Conservation (phyloP, 2,797 vertebrate species). For the Dipus sagitta region DNA sequence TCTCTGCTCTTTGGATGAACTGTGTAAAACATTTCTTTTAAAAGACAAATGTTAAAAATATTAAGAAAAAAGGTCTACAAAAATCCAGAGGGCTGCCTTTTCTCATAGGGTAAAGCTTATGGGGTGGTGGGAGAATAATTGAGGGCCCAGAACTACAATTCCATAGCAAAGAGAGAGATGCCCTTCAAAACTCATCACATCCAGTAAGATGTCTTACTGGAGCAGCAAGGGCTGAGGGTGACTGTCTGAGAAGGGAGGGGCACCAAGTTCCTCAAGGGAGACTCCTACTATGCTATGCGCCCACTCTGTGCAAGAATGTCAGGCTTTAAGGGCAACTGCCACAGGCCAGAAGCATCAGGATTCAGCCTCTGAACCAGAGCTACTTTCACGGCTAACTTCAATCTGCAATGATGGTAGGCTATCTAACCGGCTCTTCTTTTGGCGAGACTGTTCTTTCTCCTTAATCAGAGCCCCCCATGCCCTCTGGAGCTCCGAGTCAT, state of each 20-base stretch:
- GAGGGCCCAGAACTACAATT: conserved; percentile 81
- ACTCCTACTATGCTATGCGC: conserved; percentile 26
- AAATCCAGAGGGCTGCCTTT: conserved; percentile 82
- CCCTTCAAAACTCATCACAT: conserved; percentile 76
- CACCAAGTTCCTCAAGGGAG: conserved; percentile 41
- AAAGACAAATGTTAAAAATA: conserved; percentile 88
- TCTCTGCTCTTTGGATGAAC: conserved; percentile 87
- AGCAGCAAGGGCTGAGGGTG: conserved; percentile 73
- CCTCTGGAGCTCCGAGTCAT: conserved; percentile 95
- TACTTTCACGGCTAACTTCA: conserved; percentile 98
- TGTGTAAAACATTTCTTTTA: conserved; percentile 86
- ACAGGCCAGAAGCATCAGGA: conserved; percentile 88
- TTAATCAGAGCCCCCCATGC: conserved; percentile 98
- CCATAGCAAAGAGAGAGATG: conserved; percentile 80
- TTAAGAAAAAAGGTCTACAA: conserved; percentile 84
- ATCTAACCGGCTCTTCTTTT: conserved; percentile 98
- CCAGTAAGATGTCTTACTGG: conserved; percentile 74
- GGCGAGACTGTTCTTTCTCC: conserved; percentile 94
- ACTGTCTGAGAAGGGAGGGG: conserved; percentile 33
- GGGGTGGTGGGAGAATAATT: conserved; percentile 73
- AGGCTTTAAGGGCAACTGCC: conserved; percentile 43
- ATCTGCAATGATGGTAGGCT: conserved; percentile 98
- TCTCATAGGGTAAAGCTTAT: conserved; percentile 78
- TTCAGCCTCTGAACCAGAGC: conserved; percentile 95
- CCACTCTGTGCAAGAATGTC: conserved; percentile 28